These are phyloP conservation scores for Anoplopoma fimbria DNA, from an alignment of 2,113 vertebrate genomes.

Conservation along the genomic window DNA sequence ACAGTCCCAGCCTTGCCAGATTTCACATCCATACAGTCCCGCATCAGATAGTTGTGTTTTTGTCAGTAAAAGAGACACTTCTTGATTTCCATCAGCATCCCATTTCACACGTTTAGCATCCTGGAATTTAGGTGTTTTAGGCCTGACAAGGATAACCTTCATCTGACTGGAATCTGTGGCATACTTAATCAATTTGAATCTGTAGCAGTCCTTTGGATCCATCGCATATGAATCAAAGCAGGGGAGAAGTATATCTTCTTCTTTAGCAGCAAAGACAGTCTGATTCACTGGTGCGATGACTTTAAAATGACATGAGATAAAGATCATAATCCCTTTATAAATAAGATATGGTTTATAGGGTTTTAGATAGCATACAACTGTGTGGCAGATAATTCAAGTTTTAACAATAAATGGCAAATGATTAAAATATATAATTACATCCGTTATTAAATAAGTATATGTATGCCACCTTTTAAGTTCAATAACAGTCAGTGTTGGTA, in stretches of 20 bases:
- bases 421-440: background rate
- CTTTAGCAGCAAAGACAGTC: background rate
- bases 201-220: background rate
- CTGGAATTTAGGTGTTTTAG: background rate
- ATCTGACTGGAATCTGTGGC: background rate
- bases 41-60: conserved; percentile 41
- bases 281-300: background rate
- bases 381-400: background rate
- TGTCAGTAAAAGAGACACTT: conserved; percentile 47
- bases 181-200: conserved; percentile 41
- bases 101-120: conserved; percentile 2
- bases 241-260: conserved; percentile 37
- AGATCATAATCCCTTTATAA: background rate
- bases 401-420: background rate
- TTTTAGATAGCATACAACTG: background rate
- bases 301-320: conserved; percentile 11
- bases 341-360: background rate
- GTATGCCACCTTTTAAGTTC: background rate
- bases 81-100: conserved; percentile 7
- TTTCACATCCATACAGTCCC: conserved; percentile 60
- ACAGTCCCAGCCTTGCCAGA: conserved; percentile 52
- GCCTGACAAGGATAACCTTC: conserved; percentile 30
- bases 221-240: conserved; percentile 23
- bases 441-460: background rate
- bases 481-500: background rate